Evolutionary conservation across 2,113 vertebrate species (phyloP).

Genomic region (Microcebus griseorufus): DNA sequence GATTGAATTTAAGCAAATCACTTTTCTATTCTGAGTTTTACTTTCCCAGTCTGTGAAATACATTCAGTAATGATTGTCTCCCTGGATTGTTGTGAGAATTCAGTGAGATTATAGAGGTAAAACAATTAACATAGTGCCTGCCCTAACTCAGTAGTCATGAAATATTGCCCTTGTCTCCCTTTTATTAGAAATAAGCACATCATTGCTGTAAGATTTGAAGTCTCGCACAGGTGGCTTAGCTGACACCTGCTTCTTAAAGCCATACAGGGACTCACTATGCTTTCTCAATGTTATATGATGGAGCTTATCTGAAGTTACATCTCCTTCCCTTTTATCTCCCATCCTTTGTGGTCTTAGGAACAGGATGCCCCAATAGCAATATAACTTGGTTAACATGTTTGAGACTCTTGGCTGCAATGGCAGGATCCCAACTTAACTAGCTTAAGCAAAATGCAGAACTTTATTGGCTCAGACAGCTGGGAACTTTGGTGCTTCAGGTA

Average conservation of each 20-base stretch:
- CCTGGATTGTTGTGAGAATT: not conserved
- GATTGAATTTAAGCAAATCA: not conserved
- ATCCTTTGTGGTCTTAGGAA: not conserved
- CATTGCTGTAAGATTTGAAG: not conserved
- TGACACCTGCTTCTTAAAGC: constrained; percentile 5
- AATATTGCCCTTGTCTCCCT: not conserved
- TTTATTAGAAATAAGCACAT: not conserved
- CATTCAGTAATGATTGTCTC: not conserved
- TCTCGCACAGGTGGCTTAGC: not conserved
- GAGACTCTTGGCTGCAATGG: not conserved
- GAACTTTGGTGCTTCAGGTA: not conserved
- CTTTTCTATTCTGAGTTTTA: not conserved
- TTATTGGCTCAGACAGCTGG: not conserved
- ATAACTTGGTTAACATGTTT: not conserved
- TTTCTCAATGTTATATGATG: not conserved
- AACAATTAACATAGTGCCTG: not conserved
- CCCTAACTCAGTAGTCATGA: not conserved
- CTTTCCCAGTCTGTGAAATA: not conserved
- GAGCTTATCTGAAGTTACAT: not conserved
- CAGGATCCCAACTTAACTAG: not conserved
- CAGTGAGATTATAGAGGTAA: not conserved
- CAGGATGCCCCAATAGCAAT: not conserved
- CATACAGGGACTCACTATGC: not conserved
- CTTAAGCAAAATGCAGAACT: not conserved
- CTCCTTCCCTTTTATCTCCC: not conserved